Percentiles rank a stretch among this genome's conserved stretches.
Conservation (phyloP, 2,113 vertebrate species). For the Thamnaconus septentrionalis region DNA sequence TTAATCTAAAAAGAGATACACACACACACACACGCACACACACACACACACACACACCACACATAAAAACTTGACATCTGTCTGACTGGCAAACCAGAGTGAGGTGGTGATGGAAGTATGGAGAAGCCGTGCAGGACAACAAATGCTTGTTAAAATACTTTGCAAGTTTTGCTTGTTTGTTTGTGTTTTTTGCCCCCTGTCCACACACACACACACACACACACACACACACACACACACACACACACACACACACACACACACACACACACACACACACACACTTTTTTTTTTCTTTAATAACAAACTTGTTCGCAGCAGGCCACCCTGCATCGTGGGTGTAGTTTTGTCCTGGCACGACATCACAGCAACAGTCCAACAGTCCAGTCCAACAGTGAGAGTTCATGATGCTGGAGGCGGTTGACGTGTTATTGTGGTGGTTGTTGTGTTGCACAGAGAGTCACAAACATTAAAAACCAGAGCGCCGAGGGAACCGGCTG, state of each 20-base stretch:
- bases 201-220: no score
- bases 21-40: slow-evolving; percentile 18
- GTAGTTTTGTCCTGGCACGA: slow-evolving; percentile 26
- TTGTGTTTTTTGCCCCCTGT: background rate
- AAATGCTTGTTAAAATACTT: slow-evolving; percentile 48
- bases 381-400: slow-evolving; percentile 12
- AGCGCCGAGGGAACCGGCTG: slow-evolving; percentile 13
- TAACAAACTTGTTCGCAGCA: slow-evolving; percentile 25
- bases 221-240: no score
- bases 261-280: background rate
- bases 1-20: slow-evolving; percentile 49
- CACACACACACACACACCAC: slow-evolving; percentile 22
- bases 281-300: slow-evolving; percentile 27
- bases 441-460: slow-evolving; percentile 29
- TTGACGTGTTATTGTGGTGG: slow-evolving; percentile 9
- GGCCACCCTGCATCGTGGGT: background rate
- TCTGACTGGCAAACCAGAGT: slow-evolving; percentile 16
- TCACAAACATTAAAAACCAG: slow-evolving; percentile 23
- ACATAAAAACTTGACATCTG: slow-evolving; percentile 15
- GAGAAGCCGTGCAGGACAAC: slow-evolving; percentile 63
- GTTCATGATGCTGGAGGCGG: slow-evolving; percentile 9
- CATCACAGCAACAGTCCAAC: slow-evolving; percentile 9
- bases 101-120: slow-evolving; percentile 46
- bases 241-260: no score
- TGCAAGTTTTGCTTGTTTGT: slow-evolving; percentile 21